Evolutionary conservation across 2,888 invertebrate species (phyloP), one percentile per base, ranked within the genome.

Genomic region (Sesia apiformis): DNA sequence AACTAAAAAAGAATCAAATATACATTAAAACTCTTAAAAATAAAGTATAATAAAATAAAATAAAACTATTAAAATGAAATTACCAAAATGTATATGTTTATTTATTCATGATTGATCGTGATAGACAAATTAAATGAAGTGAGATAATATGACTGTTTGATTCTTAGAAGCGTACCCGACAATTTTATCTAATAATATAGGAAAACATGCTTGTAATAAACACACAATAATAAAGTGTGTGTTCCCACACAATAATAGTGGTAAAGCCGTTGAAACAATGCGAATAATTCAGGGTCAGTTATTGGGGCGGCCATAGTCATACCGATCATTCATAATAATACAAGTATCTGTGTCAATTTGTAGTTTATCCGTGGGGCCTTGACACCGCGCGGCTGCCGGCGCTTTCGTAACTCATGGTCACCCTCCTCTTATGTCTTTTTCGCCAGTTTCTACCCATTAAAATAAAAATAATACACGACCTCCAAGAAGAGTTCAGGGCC

Each of bases 391-490:
- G 62, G 67, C 70, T 69, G 72, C 69, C 63, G 60, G 65, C 68
- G 74, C 78, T 83, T 81, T 83, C 80, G 70, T 67, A 74, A 76
- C 67, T 77, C 81, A 81, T 59, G 81, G 81, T 64, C 82, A 71
- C 63, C 70, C 68, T 69, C 66, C 63, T 59, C 46, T 46, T 46
- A 23, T n/a, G 46, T 46, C n/a, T 46, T 46, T 46, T 46, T 46
- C 46, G 46, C 46, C 46, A 46, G n/a, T 46, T 46, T 46, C 46
- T 46, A 46, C 46, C 46, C 23, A 46, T 46, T 46, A 46, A 43
- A 8, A n/a, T 46, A 6, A 46, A 46, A 46, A 46, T 8, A 46
- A 46, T 7, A 46, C 46, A 4, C 46, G 46, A 46, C 46, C 46
- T 46, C 46, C 46, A 23, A 46, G 46, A 46, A 46, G 46, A 46